A percentile compares a stretch with the other conserved stretches of the same genome.
Conservation (phyloP, 2,888 invertebrate genomes). For the Lucinisca nassula region DNA sequence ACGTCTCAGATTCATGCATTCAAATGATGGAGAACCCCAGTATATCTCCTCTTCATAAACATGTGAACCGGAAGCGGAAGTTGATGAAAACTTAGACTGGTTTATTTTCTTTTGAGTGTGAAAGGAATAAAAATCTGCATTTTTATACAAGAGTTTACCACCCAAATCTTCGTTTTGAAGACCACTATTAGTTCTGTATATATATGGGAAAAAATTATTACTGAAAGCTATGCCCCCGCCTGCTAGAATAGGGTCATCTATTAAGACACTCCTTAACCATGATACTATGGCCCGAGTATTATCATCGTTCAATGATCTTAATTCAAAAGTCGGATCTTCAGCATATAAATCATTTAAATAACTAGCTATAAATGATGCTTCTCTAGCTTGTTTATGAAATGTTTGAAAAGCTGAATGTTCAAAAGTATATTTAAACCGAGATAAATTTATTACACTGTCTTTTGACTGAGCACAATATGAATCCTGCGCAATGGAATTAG, state of each 20-base stretch:
- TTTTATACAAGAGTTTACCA: slow-evolving; percentile 48
- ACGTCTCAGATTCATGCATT: slow-evolving; percentile 73
- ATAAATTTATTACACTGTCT: neutral
- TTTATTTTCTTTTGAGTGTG: slow-evolving; percentile 47
- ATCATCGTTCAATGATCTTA: slow-evolving; percentile 43
- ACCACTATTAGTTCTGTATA: slow-evolving; percentile 60
- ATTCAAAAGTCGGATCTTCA: slow-evolving; percentile 26
- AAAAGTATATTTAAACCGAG: slow-evolving; percentile 62
- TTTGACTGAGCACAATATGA: slow-evolving; percentile 2
- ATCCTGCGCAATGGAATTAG: slow-evolving; percentile 31
- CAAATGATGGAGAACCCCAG: slow-evolving; percentile 78
- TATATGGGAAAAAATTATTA: slow-evolving; percentile 76
- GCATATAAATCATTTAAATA: slow-evolving; percentile 56
- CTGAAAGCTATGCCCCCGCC: slow-evolving; percentile 81
- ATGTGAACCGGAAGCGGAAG: slow-evolving; percentile 3
- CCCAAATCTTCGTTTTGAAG: neutral
- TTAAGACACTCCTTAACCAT: slow-evolving; percentile 73
- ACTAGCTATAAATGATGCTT: slow-evolving; percentile 58
- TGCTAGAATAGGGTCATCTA: slow-evolving; percentile 72
- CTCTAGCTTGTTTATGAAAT: slow-evolving; percentile 55
- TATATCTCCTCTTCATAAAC: slow-evolving; percentile 28
- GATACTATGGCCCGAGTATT: slow-evolving; percentile 56
- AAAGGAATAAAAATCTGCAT: slow-evolving; percentile 60
- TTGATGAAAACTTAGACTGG: neutral
- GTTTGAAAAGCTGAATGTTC: slow-evolving; percentile 53